Evolutionary conservation across 1,140 invertebrate genomes (phyloP).

Genomic region (Tetragonula clypearis): DNA sequence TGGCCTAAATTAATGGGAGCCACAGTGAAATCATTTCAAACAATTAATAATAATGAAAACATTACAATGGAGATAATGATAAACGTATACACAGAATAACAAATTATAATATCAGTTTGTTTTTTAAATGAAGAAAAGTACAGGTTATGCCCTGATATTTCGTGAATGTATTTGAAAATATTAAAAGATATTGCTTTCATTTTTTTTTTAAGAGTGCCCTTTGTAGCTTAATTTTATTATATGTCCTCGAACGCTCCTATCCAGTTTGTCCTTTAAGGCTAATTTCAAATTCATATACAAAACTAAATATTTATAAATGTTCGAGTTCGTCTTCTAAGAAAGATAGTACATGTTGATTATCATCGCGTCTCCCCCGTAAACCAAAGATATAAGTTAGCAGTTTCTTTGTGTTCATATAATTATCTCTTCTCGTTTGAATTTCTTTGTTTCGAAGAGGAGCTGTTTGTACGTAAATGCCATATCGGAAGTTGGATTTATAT

Average conservation of each 20-base stretch:
- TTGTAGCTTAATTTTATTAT: constrained; percentile 48
- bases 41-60: constrained; percentile 44
- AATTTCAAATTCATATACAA: neutral
- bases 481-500: constrained; percentile 81
- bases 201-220: constrained; percentile 72
- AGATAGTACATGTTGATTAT: constrained; percentile 62
- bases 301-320: constrained; percentile 40
- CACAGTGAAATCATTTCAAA: constrained; percentile 45
- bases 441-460: constrained; percentile 77
- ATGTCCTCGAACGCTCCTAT: neutral
- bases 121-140: constrained; percentile 63
- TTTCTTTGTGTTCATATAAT: constrained; percentile 81
- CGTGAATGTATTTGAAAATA: constrained; percentile 76
- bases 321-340: constrained; percentile 63
- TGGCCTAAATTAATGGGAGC: constrained; percentile 68
- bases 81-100: constrained; percentile 56
- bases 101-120: constrained; percentile 59
- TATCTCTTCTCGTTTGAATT: constrained; percentile 83
- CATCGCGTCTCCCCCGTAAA: constrained; percentile 78
- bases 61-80: constrained; percentile 49
- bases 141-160: constrained; percentile 64
- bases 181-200: constrained; percentile 79
- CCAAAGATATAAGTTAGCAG: constrained; percentile 82
- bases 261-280: neutral
- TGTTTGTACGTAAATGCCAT: constrained; percentile 82